Base-by-base conservation (phyloP, 2,888 invertebrate species). In the Muschampia plurimacula region DNA sequence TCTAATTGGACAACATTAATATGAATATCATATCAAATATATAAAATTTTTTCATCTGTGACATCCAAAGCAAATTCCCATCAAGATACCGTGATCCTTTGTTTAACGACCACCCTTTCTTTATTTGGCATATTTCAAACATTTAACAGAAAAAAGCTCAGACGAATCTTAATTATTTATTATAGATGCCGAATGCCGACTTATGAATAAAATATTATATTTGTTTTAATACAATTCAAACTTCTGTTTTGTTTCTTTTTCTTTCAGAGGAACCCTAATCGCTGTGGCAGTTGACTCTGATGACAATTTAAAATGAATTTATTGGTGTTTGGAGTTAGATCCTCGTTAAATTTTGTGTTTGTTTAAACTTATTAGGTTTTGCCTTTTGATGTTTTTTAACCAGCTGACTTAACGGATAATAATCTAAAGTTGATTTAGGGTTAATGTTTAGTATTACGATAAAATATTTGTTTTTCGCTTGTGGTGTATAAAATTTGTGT, bases 91-190 rank as follows among this genome's bases (percentile, higher is more conserved):
- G 70, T 72, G 66, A 74, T 69, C 84, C 84, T 83, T 88, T 88
- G 86, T 89, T 80, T 81, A 78, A 77, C 75, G 72, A 67, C 75
- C 81, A 82, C 78, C 81, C 82, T 84, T 86, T 81, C 80, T 88
- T 83, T 85, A 83, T 88, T 88, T 86, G 82, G 82, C 80, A 83
- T 83, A 80, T 83, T 80, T 80, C 77, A 77, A 78, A 82, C 85
- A 84, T 85, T 85, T 83, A 83, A 85, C 84, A 74, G 69, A 83
- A 87, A 32, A 86, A 36, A 86, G 85, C 77, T 36, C 75, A 74
- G 74, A 75, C 76, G 78, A 79, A 81, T 83, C 79, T 79, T 79
- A 82, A 86, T 84, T 82, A 82, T 86, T 83, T 83, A 84, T 84
- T 75, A 76, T 77, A 77, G 75, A 79, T 72, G 79, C 79, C 80